Evolutionary conservation across 2,797 vertebrate genomes (phyloP).

Genomic region (Adrianichthys oophorus): DNA sequence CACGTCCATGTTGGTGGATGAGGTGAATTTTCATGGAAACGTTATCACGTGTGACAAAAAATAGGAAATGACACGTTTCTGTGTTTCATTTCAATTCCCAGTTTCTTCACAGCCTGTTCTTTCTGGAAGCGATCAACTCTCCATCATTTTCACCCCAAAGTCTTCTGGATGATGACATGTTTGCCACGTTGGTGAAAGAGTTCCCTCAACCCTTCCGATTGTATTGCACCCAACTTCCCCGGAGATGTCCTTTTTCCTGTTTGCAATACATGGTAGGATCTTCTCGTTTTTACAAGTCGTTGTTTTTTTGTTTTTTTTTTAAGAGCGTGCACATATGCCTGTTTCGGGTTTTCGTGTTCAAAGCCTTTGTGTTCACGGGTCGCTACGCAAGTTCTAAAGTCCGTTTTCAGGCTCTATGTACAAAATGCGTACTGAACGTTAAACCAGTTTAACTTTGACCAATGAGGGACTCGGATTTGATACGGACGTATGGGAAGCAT

Average conservation of each 20-base stretch:
- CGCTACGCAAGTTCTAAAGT: too few relatives aligned
- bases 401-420: too few relatives aligned
- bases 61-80: fast-evolving
- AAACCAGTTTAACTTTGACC: too few relatives aligned
- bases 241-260: slow-evolving; percentile 34
- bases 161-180: fast-evolving
- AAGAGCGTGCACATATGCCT: too few relatives aligned
- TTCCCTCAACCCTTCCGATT: background rate
- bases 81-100: slow-evolving; percentile 1
- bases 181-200: fast-evolving
- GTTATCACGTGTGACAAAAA: background rate
- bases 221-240: slow-evolving; percentile 21
- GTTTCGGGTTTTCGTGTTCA: too few relatives aligned
- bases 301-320: too few relatives aligned
- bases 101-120: slow-evolving; percentile 50
- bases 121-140: background rate
- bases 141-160: fast-evolving
- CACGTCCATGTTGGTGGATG: slow-evolving; percentile 13
- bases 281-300: too few relatives aligned
- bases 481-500: too few relatives aligned
- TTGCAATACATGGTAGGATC: slow-evolving; percentile 37
- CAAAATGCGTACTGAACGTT: too few relatives aligned
- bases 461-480: too few relatives aligned
- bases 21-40: slow-evolving; percentile 24
- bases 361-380: too few relatives aligned